A percentile compares a stretch with the other conserved stretches of the same genome.
phyloP scores from a whole-genome alignment of 2,113 vertebrate genomes.

The Megaceryle maxima region DNA sequence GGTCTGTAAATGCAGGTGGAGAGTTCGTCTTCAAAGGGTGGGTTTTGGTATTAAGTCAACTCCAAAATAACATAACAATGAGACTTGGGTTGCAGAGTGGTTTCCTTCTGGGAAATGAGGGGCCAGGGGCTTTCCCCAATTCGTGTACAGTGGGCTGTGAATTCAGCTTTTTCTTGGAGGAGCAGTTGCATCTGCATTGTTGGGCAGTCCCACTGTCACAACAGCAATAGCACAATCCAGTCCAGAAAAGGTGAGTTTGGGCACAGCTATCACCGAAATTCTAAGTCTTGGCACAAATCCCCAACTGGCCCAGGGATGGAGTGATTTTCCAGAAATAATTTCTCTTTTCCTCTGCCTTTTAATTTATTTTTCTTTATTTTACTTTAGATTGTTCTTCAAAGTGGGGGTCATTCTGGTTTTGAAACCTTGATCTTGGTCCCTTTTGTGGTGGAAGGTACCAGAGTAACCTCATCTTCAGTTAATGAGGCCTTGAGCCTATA shows the following conservation, averaged over 20 bases:
- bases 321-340: background rate
- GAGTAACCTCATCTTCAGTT: background rate
- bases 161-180: background rate
- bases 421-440: background rate
- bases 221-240: background rate
- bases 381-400: background rate
- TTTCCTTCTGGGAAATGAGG: background rate
- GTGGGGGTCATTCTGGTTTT: background rate
- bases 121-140: fast-evolving
- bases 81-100: background rate
- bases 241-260: background rate
- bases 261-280: background rate
- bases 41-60: background rate
- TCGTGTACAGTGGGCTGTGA: background rate
- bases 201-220: background rate
- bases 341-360: background rate
- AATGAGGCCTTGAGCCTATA: background rate
- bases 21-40: background rate
- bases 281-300: background rate
- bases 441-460: background rate
- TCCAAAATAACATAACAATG: background rate
- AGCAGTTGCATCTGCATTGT: background rate
- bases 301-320: background rate
- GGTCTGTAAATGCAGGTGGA: background rate
- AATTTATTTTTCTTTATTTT: background rate